A percentile compares a stretch with the other conserved stretches of the same genome.
Conservation (phyloP, 2,113 vertebrate genomes). For the Anolis carolinensis region DNA sequence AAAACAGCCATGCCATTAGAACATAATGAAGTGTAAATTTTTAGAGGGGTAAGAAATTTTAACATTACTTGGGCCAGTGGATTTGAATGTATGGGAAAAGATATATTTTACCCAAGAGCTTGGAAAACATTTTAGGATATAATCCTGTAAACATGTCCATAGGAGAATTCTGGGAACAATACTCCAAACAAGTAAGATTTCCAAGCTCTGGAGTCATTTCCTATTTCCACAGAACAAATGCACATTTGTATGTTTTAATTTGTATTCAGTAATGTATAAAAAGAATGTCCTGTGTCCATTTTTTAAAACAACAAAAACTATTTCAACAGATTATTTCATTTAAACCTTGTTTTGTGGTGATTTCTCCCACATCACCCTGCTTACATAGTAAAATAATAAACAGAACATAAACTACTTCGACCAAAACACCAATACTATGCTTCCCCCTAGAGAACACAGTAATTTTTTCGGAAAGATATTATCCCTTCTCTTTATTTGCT, state of each 20-base stretch:
- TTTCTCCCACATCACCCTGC: not conserved
- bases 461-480: too few relatives aligned
- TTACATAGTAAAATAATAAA: not conserved
- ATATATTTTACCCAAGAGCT: too few relatives aligned
- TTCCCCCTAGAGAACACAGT: too few relatives aligned
- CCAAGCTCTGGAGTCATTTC: not conserved
- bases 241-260: constrained; percentile 64
- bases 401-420: too few relatives aligned
- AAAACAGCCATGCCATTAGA: not conserved
- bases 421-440: too few relatives aligned
- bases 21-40: not conserved
- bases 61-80: not conserved
- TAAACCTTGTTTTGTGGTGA: constrained; percentile 22
- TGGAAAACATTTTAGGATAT: too few relatives aligned
- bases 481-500: too few relatives aligned
- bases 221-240: not conserved
- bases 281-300: constrained; percentile 68
- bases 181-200: too few relatives aligned
- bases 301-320: constrained; percentile 16
- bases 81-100: not conserved
- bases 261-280: constrained; percentile 48
- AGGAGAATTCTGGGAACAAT: too few relatives aligned
- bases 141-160: too few relatives aligned
- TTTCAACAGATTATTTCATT: constrained; percentile 62
- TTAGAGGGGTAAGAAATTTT: not conserved